Evolutionary conservation across 2,113 vertebrate species (phyloP), one percentile per base, ranked within the genome.

Genomic region (Otis tarda): DNA sequence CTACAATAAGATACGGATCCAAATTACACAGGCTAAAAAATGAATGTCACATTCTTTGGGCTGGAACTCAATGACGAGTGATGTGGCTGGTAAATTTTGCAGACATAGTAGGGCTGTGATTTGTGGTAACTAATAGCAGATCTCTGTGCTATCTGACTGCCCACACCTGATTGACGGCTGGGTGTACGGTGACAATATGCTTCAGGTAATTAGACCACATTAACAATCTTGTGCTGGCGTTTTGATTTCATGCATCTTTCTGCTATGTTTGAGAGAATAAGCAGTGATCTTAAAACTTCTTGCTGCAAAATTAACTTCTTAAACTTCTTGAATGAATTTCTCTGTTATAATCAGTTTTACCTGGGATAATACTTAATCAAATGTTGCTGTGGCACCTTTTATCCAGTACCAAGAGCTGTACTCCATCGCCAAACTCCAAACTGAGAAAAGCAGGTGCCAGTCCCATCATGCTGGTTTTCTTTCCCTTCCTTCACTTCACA

Each of bases 41-140:
- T 23, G 0, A 85, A 47, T 4, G n/a, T 60, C 1, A 1, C 3
- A 0, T 61, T 67, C 1, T 16, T 35, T 60, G 30, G n/a, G 6
- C 31, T 96, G 57, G 45, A 78, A 56, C 16, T 88, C 0, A 0
- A 1, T 70, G 22, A 9, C 14, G 43, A 80, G 28, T 69, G 31
- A n/a, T 17, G 17, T 5, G 4, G 39, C 27, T 85, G 18, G 4
- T 83, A 65, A 67, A 49, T 39, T 33, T 39, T 68, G 57, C 59
- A 57, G 35, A 30, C 35, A 6, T 13, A 49, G 10, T 21, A 45
- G 41, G 28, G 14, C 24, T 89, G 13, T 89, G 39, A 37, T 60
- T 60, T 69, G 10, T 87, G 47, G 14, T 80, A 37, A 22, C 24
- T 52, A 18, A 19, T 49, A 77, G 6, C 12, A 84, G 23, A 18